Conservation (phyloP, 2,113 vertebrate species). For the Syngnathus floridae region DNA sequence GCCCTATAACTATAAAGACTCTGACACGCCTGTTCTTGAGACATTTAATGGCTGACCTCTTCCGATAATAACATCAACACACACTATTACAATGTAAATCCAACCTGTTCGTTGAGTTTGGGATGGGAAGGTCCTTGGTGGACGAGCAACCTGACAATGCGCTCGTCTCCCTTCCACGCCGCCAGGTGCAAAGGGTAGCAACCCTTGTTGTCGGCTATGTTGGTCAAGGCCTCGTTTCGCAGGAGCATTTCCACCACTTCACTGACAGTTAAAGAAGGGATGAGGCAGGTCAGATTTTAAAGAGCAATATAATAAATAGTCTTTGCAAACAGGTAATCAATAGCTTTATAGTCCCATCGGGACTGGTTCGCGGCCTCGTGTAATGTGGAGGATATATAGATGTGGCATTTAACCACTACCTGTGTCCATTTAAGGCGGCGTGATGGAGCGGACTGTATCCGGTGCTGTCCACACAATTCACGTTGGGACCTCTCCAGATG, state of each 20-base stretch:
- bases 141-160: slow-evolving; percentile 90
- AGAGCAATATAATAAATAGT: slow-evolving; percentile 26
- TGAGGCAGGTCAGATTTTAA: neutral
- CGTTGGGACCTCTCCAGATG: slow-evolving; percentile 97
- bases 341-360: slow-evolving; percentile 35
- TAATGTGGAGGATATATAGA: slow-evolving; percentile 13
- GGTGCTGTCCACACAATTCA: slow-evolving; percentile 96
- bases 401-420: slow-evolving; percentile 61
- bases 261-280: slow-evolving; percentile 59
- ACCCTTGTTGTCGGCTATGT: slow-evolving; percentile 94
- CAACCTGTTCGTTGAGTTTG: slow-evolving; percentile 94
- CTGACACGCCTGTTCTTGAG: neutral
- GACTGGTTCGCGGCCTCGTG: slow-evolving; percentile 13
- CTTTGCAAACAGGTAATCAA: slow-evolving; percentile 28
- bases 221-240: slow-evolving; percentile 90
- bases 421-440: slow-evolving; percentile 93
- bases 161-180: slow-evolving; percentile 94
- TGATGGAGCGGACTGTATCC: slow-evolving; percentile 97
- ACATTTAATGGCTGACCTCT: neutral
- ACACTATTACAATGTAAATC: neutral
- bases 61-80: neutral
- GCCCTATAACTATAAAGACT: too few relatives aligned
- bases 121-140: slow-evolving; percentile 94
- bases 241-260: slow-evolving; percentile 90
- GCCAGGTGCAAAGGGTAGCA: slow-evolving; percentile 96